Percentiles rank a stretch among this genome's conserved stretches.
Evolutionary conservation across 2,888 invertebrate genomes (phyloP).

Genomic region (Dicyrtomina minuta): DNA sequence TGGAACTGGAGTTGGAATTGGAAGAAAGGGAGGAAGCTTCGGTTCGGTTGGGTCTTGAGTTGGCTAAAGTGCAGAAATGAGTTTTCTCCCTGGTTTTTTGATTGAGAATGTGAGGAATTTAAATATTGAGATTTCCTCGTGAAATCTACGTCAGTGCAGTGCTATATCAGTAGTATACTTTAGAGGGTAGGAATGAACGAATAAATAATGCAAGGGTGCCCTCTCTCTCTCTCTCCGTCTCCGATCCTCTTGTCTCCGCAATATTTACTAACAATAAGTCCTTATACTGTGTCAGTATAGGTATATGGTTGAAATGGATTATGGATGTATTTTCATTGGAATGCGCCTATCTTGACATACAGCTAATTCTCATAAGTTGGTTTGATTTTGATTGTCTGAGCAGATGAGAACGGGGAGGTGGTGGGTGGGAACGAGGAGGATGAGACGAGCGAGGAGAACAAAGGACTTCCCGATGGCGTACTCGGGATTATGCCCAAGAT

Average conservation of each 20-base stretch:
- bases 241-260: background rate
- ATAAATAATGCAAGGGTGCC: too few species aligned
- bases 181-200: too few species aligned
- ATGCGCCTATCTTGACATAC: too few species aligned
- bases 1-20: background rate
- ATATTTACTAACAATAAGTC: too few species aligned
- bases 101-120: constrained; percentile 35
- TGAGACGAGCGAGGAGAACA: constrained; percentile 29
- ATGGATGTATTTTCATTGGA: background rate
- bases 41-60: too few species aligned
- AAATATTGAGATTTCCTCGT: constrained; percentile 31
- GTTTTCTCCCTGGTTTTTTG: constrained; percentile 24
- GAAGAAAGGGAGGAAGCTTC: background rate
- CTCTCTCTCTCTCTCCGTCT: background rate
- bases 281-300: too few species aligned
- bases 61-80: constrained; percentile 7
- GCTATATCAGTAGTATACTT: too few species aligned
- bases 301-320: background rate
- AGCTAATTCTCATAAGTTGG: background rate
- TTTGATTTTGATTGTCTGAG: background rate
- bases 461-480: constrained; percentile 13
- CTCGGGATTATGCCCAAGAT: constrained; percentile 34
- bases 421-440: constrained; percentile 37
- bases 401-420: constrained; percentile 38
- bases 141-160: constrained; percentile 10